phyloP scores from a whole-genome alignment of 2,888 invertebrate species.

The Pomacea canaliculata region DNA sequence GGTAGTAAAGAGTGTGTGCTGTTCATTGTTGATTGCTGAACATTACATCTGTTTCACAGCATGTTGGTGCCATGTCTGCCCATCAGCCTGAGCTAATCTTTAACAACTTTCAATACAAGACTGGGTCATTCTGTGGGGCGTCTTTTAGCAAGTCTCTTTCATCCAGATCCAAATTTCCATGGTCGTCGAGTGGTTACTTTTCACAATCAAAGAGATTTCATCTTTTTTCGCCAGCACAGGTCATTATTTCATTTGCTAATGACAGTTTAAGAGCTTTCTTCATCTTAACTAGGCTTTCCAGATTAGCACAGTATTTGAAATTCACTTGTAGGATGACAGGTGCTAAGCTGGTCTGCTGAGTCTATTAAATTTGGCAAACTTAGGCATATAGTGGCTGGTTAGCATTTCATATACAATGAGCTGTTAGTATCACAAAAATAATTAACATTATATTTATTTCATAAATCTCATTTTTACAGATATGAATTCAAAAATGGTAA shows the following conservation, averaged over 20 bases:
- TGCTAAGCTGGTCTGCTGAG: no score
- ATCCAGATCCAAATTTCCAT: slow-evolving; percentile 94
- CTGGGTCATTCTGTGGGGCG: slow-evolving; percentile 91
- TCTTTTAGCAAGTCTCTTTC: slow-evolving; percentile 92
- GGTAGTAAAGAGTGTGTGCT: background rate
- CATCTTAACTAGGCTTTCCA: no score
- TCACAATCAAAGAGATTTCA: slow-evolving; percentile 98
- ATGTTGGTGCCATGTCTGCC: slow-evolving; percentile 30
- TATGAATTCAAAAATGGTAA: slow-evolving; percentile 72
- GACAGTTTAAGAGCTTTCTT: no score
- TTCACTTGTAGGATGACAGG: no score
- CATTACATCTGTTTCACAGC: slow-evolving; percentile 18
- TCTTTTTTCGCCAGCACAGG: slow-evolving; percentile 98
- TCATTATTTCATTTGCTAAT: slow-evolving; percentile 60
- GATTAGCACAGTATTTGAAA: no score
- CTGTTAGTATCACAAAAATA: no score
- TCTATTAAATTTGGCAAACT: no score
- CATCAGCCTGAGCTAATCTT: slow-evolving; percentile 96
- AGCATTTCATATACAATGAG: no score
- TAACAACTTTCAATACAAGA: slow-evolving; percentile 96
- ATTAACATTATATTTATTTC: no score
- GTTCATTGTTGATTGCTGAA: background rate
- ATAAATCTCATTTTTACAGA: slow-evolving; percentile 37
- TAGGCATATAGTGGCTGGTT: no score
- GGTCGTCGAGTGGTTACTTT: slow-evolving; percentile 95